Percentiles rank a stretch among this genome's conserved stretches.
Conservation (phyloP, 1,140 invertebrate species). For the Bombyx mandarina region DNA sequence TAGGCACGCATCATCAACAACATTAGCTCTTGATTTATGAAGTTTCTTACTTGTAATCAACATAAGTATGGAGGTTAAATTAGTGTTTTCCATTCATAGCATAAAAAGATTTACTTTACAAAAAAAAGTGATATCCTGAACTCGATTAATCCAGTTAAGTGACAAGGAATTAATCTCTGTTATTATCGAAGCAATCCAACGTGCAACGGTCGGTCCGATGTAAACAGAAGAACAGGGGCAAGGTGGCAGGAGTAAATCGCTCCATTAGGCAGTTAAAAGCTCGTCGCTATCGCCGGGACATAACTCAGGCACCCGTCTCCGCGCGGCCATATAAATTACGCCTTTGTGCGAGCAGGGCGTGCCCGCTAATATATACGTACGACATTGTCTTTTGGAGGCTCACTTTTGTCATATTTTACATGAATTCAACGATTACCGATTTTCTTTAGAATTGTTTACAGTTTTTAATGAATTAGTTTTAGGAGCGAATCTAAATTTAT, state of each 20-base stretch:
- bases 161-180: slow-evolving; percentile 17
- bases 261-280: slow-evolving; percentile 70
- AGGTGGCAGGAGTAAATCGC: slow-evolving; percentile 65
- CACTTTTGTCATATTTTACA: slow-evolving; percentile 51
- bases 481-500: too few relatives aligned
- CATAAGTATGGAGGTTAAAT: too few relatives aligned
- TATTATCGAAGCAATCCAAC: slow-evolving; percentile 17
- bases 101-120: too few relatives aligned
- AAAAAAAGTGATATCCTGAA: too few relatives aligned
- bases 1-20: too few relatives aligned
- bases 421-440: slow-evolving; percentile 35
- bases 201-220: slow-evolving; percentile 15
- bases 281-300: slow-evolving; percentile 64
- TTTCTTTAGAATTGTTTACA: too few relatives aligned
- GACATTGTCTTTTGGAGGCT: slow-evolving; percentile 57
- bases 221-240: slow-evolving; percentile 34
- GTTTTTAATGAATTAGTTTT: too few relatives aligned
- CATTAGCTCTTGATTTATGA: too few relatives aligned
- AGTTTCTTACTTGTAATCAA: too few relatives aligned
- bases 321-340: slow-evolving; percentile 66
- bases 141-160: too few relatives aligned
- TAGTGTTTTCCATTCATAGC: too few relatives aligned
- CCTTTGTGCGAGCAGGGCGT: slow-evolving; percentile 63
- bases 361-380: slow-evolving; percentile 67
- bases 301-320: slow-evolving; percentile 65